A percentile compares a stretch with the other conserved stretches of the same genome.
These are phyloP conservation scores for Paracentrotus lividus DNA, from an alignment of 53 echinoderm and acorn worm genomes.

Conservation along the genomic window DNA sequence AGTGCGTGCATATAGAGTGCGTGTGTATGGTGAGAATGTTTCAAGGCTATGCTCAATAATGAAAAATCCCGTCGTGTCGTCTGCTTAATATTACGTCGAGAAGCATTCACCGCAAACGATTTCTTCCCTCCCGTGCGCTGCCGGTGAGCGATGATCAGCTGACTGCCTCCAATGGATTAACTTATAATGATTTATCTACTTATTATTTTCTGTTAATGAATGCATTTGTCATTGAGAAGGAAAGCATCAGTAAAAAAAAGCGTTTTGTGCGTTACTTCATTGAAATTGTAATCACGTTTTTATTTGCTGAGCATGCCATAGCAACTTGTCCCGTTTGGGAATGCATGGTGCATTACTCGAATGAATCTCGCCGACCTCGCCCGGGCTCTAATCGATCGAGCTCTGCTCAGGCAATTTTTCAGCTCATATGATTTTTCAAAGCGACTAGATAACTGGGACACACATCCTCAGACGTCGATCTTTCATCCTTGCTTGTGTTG, in stretches of 20 bases:
- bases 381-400: conserved; percentile 63
- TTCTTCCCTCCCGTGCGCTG: conserved; percentile 8
- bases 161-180: conserved; percentile 23
- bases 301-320: neutral
- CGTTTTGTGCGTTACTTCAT: neutral
- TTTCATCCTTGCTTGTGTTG: conserved; percentile 35
- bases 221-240: neutral
- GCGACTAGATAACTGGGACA: conserved; percentile 11
- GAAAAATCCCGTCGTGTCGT: conserved; percentile 43
- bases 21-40: conserved; percentile 26
- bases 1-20: neutral
- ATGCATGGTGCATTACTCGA: conserved; percentile 49
- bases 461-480: conserved; percentile 30
- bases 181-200: conserved; percentile 11
- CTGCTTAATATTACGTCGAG: conserved; percentile 19
- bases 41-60: conserved; percentile 56
- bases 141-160: conserved; percentile 5
- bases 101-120: conserved; percentile 31
- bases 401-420: conserved; percentile 49
- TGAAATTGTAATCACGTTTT: neutral
- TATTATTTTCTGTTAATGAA: neutral
- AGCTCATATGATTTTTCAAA: conserved; percentile 57
- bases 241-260: neutral
- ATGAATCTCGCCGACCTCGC: conserved; percentile 65
- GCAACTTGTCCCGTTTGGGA: neutral